Conservation (phyloP, 2,888 invertebrate genomes). For the Agriopis aurantiaria region DNA sequence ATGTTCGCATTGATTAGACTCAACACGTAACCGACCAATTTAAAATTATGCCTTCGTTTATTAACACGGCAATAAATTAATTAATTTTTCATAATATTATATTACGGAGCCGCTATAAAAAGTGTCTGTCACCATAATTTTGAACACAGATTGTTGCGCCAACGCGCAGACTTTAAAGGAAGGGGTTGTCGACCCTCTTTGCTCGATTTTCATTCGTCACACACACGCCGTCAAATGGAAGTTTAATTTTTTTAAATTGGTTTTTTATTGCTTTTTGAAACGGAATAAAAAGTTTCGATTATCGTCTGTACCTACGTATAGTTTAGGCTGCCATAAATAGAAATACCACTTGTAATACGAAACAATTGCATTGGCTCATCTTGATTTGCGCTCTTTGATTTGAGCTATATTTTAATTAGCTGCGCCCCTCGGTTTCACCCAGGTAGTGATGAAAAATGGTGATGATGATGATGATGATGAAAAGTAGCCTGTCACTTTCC, state of each 20-base stretch:
- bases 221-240: slow-evolving; percentile 81
- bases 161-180: slow-evolving; percentile 71
- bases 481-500: too few species aligned
- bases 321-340: background rate
- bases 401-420: too few species aligned
- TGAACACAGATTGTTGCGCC: slow-evolving; percentile 82
- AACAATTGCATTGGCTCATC: background rate
- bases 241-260: slow-evolving; percentile 83
- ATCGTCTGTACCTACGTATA: background rate
- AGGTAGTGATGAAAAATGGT: too few species aligned
- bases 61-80: slow-evolving; percentile 79
- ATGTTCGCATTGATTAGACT: slow-evolving; percentile 29
- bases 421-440: too few species aligned
- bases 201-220: slow-evolving; percentile 79
- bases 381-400: too few species aligned
- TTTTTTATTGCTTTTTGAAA: slow-evolving; percentile 75
- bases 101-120: slow-evolving; percentile 74
- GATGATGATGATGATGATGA: too few species aligned
- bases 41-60: slow-evolving; percentile 69
- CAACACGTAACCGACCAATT: slow-evolving; percentile 55
- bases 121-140: slow-evolving; percentile 81
- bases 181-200: slow-evolving; percentile 78
- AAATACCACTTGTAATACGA: background rate
- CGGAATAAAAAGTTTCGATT: slow-evolving; percentile 61
- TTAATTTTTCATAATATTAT: slow-evolving; percentile 74